Conservation (phyloP, 2,797 vertebrate species). For the Onychomys arenicola region DNA sequence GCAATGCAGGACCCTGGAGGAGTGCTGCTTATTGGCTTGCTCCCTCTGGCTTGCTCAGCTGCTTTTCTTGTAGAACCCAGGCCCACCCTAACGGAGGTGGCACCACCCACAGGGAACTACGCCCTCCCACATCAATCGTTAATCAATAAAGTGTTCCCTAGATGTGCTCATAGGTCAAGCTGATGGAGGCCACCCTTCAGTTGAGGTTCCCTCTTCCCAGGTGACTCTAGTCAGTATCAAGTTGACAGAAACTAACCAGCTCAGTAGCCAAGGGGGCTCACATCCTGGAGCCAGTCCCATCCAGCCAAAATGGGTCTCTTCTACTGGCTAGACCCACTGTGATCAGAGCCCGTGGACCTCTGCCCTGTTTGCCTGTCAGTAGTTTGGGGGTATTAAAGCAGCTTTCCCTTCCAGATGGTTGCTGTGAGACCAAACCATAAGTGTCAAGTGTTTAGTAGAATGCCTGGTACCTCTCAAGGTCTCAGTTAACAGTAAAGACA, state of each 20-base stretch:
- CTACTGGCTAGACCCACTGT: background rate
- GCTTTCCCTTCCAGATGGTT: background rate
- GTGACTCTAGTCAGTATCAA: background rate
- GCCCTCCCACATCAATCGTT: no score
- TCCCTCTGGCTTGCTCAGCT: background rate
- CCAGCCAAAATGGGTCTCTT: background rate
- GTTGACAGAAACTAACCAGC: background rate
- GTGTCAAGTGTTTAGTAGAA: no score
- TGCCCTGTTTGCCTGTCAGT: background rate
- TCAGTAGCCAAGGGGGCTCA: background rate
- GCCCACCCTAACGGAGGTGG: background rate
- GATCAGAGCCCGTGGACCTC: background rate
- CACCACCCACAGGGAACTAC: background rate
- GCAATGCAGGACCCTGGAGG: background rate
- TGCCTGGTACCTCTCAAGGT: background rate
- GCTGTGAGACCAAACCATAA: background rate
- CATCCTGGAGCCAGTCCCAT: background rate
- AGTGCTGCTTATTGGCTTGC: background rate
- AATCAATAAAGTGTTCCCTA: background rate
- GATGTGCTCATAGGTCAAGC: background rate
- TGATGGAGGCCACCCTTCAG: background rate
- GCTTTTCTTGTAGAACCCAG: background rate
- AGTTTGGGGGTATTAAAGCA: background rate
- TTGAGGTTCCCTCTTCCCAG: background rate
- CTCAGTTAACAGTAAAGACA: background rate